Evolutionary conservation across 2,797 vertebrate species (phyloP).

Genomic region (Rhinichthys osculus): DNA sequence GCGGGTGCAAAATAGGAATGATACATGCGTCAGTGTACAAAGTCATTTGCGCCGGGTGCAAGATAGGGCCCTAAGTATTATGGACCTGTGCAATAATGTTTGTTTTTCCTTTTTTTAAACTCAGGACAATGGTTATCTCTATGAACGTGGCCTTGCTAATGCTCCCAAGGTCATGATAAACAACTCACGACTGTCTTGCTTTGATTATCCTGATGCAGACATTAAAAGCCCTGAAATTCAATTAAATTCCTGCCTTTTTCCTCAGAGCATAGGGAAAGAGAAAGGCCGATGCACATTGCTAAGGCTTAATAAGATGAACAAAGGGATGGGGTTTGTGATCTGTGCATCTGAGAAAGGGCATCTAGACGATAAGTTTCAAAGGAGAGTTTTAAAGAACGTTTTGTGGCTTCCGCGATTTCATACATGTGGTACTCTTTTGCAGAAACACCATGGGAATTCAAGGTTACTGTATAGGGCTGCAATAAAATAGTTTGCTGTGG

Average conservation of each 20-base stretch:
- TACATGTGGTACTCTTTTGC: slow-evolving; percentile 60
- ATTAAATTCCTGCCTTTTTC: slow-evolving; percentile 81
- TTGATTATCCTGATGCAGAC: slow-evolving; percentile 83
- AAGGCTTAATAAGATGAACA: slow-evolving; percentile 71
- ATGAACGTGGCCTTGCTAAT: slow-evolving; percentile 70
- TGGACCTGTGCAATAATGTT: slow-evolving; percentile 64
- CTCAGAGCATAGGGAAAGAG: slow-evolving; percentile 69
- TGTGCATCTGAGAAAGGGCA: slow-evolving; percentile 76
- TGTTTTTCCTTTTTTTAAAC: slow-evolving; percentile 46
- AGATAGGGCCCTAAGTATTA: slow-evolving; percentile 35
- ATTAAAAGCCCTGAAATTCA: slow-evolving; percentile 83
- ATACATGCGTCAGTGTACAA: too few relatives aligned
- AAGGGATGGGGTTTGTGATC: slow-evolving; percentile 73
- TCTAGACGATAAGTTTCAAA: slow-evolving; percentile 79
- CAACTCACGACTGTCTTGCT: slow-evolving; percentile 68
- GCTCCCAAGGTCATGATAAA: slow-evolving; percentile 83
- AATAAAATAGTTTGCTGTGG: slow-evolving; percentile 10
- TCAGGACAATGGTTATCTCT: slow-evolving; percentile 62
- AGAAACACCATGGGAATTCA: slow-evolving; percentile 58
- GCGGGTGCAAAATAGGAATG: too few relatives aligned
- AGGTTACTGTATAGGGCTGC: slow-evolving; percentile 49
- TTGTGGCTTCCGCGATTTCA: slow-evolving; percentile 67
- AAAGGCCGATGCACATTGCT: slow-evolving; percentile 70
- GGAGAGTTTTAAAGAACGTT: slow-evolving; percentile 71
- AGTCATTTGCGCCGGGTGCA: too few relatives aligned